Evolutionary conservation across 1,140 invertebrate species (phyloP).

Genomic region (Eurosta solidaginis): DNA sequence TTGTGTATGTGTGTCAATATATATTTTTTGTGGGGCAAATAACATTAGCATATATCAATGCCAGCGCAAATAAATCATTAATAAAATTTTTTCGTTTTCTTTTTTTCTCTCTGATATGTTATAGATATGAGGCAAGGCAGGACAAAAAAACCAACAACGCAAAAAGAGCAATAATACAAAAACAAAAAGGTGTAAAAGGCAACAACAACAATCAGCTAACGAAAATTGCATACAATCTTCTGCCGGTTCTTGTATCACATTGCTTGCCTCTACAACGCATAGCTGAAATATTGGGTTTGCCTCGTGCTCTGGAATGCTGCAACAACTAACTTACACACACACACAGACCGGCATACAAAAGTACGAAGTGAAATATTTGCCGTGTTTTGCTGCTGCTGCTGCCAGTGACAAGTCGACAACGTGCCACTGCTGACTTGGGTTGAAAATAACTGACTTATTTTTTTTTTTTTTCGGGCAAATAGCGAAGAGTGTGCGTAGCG

Average conservation of each 20-base stretch:
- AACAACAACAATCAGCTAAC: not conserved
- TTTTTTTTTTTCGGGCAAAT: too few species aligned
- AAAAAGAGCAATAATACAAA: not conserved
- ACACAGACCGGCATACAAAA: not conserved
- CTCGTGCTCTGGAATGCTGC: not conserved
- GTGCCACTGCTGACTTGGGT: not conserved
- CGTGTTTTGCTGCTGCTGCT: not conserved
- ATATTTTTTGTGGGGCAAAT: slow-evolving; percentile 36
- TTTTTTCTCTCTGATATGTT: slow-evolving; percentile 36
- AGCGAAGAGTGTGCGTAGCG: too few species aligned
- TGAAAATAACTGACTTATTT: not conserved
- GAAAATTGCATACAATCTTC: not conserved
- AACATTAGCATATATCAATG: slow-evolving; percentile 59
- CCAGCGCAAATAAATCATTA: slow-evolving; percentile 59
- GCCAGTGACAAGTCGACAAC: not conserved
- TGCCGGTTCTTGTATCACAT: not conserved
- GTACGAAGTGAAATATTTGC: not conserved
- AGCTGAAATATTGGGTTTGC: not conserved
- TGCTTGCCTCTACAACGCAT: not conserved
- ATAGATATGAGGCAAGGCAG: slow-evolving; percentile 50
- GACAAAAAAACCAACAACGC: not conserved
- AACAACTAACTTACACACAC: not conserved
- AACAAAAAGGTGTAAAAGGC: not conserved
- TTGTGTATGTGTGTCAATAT: not conserved
- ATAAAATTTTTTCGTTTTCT: slow-evolving; percentile 47